phyloP scores from a whole-genome alignment of 2,888 invertebrate species.

The Agrochola macilenta region DNA sequence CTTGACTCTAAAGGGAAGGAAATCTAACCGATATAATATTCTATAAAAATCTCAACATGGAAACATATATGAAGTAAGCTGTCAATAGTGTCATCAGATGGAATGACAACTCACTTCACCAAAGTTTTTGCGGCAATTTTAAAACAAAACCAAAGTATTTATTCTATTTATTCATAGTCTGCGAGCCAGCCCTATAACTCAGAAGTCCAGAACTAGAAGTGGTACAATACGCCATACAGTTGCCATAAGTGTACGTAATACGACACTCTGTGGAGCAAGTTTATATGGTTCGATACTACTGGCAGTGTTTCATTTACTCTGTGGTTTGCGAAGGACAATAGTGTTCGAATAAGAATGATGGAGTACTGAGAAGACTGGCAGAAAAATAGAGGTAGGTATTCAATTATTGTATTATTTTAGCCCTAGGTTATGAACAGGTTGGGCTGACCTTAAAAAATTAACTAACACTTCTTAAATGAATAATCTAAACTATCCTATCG shows the following conservation, averaged over 20 bases:
- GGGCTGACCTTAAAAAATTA: not conserved
- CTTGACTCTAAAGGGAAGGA: too few relatives aligned
- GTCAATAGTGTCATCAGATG: too few relatives aligned
- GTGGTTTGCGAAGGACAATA: conserved; percentile 20
- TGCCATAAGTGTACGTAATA: conserved; percentile 60
- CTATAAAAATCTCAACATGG: too few relatives aligned
- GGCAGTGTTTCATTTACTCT: conserved; percentile 25
- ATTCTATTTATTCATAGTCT: too few relatives aligned
- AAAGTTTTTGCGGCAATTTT: too few relatives aligned
- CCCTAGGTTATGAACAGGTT: not conserved
- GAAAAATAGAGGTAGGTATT: not conserved
- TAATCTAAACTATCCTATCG: too few relatives aligned
- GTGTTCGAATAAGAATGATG: conserved; percentile 2
- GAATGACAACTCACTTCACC: too few relatives aligned
- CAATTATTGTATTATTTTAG: not conserved
- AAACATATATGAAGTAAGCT: too few relatives aligned
- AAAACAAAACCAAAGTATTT: not conserved
- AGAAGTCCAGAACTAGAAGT: conserved; percentile 56
- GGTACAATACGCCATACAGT: conserved; percentile 62
- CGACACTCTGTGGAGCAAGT: conserved; percentile 47
- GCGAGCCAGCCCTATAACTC: conserved; percentile 43
- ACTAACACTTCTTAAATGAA: too few relatives aligned
- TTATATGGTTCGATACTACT: conserved; percentile 42
- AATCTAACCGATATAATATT: too few relatives aligned
- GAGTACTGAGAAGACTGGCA: not conserved